These are phyloP conservation scores for Phalacrocorax brasilianus DNA, from an alignment of 2,113 vertebrate genomes.

Conservation along the genomic window DNA sequence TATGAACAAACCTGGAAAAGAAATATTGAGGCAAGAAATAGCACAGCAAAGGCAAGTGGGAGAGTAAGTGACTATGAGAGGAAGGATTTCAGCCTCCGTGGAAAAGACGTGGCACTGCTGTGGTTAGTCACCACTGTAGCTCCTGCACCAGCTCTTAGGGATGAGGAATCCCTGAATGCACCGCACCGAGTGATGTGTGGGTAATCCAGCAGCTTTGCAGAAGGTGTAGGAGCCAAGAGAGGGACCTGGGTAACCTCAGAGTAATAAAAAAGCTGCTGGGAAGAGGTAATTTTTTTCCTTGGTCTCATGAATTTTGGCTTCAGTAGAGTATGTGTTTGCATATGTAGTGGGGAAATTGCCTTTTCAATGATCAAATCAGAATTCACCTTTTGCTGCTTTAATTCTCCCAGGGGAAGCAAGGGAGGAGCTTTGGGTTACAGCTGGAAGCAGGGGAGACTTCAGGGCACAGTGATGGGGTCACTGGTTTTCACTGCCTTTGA, in stretches of 20 bases:
- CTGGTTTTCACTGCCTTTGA: background rate
- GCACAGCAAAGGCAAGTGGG: background rate
- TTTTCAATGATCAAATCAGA: background rate
- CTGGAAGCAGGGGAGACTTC: background rate
- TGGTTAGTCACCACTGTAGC: background rate
- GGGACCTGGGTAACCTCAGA: background rate
- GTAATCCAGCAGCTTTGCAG: background rate
- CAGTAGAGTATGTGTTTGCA: background rate
- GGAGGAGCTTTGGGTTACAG: background rate
- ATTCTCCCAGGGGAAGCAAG: background rate
- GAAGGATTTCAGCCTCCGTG: background rate
- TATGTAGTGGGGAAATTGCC: background rate
- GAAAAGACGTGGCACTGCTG: background rate
- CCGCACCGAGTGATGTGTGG: accelerated
- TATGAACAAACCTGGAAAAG: background rate
- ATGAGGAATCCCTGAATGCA: background rate
- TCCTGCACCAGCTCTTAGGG: background rate
- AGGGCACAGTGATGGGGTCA: too few relatives aligned
- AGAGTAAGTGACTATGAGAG: background rate
- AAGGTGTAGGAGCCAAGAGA: background rate
- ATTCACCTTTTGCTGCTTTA: background rate
- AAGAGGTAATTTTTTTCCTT: background rate
- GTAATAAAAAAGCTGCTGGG: background rate
- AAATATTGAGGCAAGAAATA: background rate
- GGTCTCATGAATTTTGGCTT: background rate